These are phyloP conservation scores for Platycheirus albimanus DNA, from an alignment of 2,888 invertebrate species.

Conservation along the genomic window DNA sequence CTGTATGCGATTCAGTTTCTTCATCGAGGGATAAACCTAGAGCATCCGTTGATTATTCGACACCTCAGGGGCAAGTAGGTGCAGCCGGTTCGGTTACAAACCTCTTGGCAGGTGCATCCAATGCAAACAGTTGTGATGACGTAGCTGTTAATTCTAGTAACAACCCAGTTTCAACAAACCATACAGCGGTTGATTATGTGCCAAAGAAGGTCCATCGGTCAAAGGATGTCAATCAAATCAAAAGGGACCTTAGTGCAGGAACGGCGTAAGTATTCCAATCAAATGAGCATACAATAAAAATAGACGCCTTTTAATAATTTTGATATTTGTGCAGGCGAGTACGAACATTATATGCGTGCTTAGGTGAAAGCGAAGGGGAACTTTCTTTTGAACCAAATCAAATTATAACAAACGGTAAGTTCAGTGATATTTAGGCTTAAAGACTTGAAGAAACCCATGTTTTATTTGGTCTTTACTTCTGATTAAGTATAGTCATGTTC, in stretches of 20 bases:
- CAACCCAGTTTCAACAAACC: slow-evolving; percentile 76
- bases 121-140: slow-evolving; percentile 78
- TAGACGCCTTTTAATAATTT: neutral
- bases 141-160: slow-evolving; percentile 79
- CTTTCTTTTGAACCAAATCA: slow-evolving; percentile 99
- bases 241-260: slow-evolving; percentile 81
- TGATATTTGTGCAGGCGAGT: slow-evolving; percentile 86
- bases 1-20: slow-evolving; percentile 88
- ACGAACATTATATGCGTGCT: slow-evolving; percentile 96
- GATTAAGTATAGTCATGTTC: too few species aligned
- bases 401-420: slow-evolving; percentile 96
- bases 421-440: too few species aligned
- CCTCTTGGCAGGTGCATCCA: slow-evolving; percentile 77
- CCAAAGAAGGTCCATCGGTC: slow-evolving; percentile 86
- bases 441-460: too few species aligned
- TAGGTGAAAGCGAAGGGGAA: slow-evolving; percentile 98
- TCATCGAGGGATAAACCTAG: slow-evolving; percentile 84
- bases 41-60: slow-evolving; percentile 79
- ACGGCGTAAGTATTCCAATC: slow-evolving; percentile 80
- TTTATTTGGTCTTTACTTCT: too few species aligned
- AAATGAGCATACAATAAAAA: neutral
- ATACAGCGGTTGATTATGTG: slow-evolving; percentile 78
- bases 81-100: slow-evolving; percentile 79
- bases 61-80: slow-evolving; percentile 78
- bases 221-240: slow-evolving; percentile 82